Percentiles rank a stretch among this genome's conserved stretches.
Conservation (phyloP, 2,113 vertebrate species). For the Scatophagus argus region DNA sequence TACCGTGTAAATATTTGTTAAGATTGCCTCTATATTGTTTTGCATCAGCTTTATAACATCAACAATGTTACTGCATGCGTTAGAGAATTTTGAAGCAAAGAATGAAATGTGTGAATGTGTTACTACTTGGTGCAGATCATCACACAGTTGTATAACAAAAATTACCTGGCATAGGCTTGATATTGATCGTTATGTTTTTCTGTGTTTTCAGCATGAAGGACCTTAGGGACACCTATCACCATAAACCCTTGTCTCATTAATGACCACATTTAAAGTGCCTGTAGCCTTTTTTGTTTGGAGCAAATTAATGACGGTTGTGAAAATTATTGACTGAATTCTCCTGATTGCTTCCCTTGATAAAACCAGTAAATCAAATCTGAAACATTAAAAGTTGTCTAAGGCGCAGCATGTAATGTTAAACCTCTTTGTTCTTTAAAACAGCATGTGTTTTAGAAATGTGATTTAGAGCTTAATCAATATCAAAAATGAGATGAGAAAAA, state of each 20-base stretch:
- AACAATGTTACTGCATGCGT: neutral
- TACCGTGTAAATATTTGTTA: slow-evolving; percentile 6
- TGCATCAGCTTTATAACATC: neutral
- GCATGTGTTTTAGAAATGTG: slow-evolving; percentile 47
- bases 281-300: slow-evolving; percentile 49
- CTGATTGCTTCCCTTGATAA: slow-evolving; percentile 80
- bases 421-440: slow-evolving; percentile 75
- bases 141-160: slow-evolving; percentile 2
- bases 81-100: slow-evolving; percentile 4
- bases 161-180: slow-evolving; percentile 3
- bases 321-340: slow-evolving; percentile 71
- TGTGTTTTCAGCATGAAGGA: slow-evolving; percentile 40
- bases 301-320: slow-evolving; percentile 61
- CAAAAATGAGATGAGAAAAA: slow-evolving; percentile 74
- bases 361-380: slow-evolving; percentile 67
- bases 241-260: slow-evolving; percentile 45
- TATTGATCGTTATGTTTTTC: slow-evolving; percentile 25
- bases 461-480: slow-evolving; percentile 79
- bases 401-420: slow-evolving; percentile 70
- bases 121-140: slow-evolving; percentile 9
- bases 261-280: slow-evolving; percentile 58
- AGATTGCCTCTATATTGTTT: slow-evolving; percentile 20
- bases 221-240: slow-evolving; percentile 47
- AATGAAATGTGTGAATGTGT: slow-evolving; percentile 7
- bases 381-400: slow-evolving; percentile 74